A percentile compares a stretch with the other conserved stretches of the same genome.
Conservation (phyloP, 2,888 invertebrate species). For the Augochlorella aurata region DNA sequence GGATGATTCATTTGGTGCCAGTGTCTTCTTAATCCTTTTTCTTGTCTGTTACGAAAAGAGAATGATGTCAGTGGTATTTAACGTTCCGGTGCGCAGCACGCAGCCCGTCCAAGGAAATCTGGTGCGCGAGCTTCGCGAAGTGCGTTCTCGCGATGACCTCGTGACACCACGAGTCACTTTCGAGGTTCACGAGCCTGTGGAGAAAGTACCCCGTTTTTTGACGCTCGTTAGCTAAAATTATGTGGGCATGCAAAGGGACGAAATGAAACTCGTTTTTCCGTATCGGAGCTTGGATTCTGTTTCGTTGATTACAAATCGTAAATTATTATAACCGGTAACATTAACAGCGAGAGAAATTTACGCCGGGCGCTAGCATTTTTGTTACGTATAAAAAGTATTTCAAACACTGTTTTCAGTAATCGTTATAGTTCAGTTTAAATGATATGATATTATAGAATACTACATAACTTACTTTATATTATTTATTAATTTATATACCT, state of each 20-base stretch:
- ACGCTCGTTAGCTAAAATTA: slow-evolving; percentile 22
- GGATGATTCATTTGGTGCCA: slow-evolving; percentile 13
- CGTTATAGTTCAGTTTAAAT: too few relatives aligned
- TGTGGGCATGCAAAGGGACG: slow-evolving; percentile 17
- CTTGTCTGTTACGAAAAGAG: slow-evolving; percentile 18
- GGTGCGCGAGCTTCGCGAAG: slow-evolving; percentile 21
- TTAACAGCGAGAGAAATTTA: too few relatives aligned
- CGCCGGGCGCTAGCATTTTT: too few relatives aligned
- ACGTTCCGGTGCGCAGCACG: slow-evolving; percentile 11
- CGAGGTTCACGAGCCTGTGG: slow-evolving; percentile 28
- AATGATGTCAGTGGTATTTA: slow-evolving; percentile 36
- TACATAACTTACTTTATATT: too few relatives aligned
- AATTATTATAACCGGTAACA: background rate
- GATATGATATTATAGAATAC: too few relatives aligned
- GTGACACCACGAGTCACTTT: slow-evolving; percentile 46
- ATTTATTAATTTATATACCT: too few relatives aligned
- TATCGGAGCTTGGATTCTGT: background rate
- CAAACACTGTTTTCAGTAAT: too few relatives aligned
- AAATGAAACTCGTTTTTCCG: slow-evolving; percentile 14
- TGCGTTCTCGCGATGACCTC: slow-evolving; percentile 40
- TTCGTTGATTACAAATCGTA: background rate
- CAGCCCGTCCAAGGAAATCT: slow-evolving; percentile 42
- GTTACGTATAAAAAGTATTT: too few relatives aligned
- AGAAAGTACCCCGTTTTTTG: slow-evolving; percentile 50
- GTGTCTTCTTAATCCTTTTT: background rate